Evolutionary conservation across 2,888 invertebrate genomes (phyloP).

Genomic region (Pherbina coryleti): DNA sequence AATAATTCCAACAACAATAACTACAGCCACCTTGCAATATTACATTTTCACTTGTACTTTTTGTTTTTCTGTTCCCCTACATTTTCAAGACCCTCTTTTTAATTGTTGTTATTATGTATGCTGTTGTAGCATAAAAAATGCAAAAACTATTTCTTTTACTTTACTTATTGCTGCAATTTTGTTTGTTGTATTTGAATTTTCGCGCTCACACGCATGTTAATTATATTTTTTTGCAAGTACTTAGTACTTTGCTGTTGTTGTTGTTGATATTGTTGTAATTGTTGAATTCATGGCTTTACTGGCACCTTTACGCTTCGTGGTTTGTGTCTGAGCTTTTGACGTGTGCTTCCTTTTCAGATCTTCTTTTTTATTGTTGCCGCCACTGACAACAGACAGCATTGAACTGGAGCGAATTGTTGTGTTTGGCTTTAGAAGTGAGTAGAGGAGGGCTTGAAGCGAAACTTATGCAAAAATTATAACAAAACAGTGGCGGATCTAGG

Average conservation of each 20-base stretch:
- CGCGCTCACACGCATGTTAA: conserved; percentile 28
- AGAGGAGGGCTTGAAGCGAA: too few species aligned
- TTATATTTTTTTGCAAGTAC: background rate
- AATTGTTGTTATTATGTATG: conserved; percentile 53
- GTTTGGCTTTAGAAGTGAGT: too few species aligned
- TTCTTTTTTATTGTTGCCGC: too few species aligned
- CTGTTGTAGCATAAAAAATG: background rate
- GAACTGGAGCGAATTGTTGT: too few species aligned
- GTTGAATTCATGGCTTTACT: conserved; percentile 45
- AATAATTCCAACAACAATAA: conserved; percentile 20
- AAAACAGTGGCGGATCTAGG: too few species aligned
- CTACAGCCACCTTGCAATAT: conserved; percentile 37
- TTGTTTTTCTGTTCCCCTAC: conserved; percentile 6
- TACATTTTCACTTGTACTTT: conserved; percentile 39
- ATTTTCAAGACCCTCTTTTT: conserved; percentile 42
- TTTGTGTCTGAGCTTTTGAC: conserved; percentile 64
- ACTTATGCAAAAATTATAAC: too few species aligned
- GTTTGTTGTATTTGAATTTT: background rate
- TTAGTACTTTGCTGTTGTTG: background rate
- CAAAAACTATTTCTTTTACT: background rate
- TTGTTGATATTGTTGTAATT: conserved; percentile 20
- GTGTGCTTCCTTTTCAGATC: conserved; percentile 62
- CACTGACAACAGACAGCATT: too few species aligned
- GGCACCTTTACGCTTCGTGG: conserved; percentile 63
- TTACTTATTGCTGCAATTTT: background rate